Evolutionary conservation across 2,797 vertebrate genomes (phyloP).

Genomic region (Sternotherus odoratus): DNA sequence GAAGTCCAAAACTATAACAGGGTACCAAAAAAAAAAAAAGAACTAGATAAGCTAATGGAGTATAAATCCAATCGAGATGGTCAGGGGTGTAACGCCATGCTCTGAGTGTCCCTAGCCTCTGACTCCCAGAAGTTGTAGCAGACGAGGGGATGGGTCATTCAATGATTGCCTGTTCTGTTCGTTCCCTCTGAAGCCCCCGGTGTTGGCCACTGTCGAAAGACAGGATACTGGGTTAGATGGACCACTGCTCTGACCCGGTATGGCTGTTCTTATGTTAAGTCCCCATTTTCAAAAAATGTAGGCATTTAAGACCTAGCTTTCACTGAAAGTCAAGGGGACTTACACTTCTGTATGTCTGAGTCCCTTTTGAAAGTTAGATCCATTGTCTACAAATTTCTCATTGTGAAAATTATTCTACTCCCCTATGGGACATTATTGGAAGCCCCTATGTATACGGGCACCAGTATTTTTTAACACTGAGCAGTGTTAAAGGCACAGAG

Average conservation of each 20-base stretch:
- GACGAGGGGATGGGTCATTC: neutral
- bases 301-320: neutral
- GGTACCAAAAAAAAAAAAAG: neutral
- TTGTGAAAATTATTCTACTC: neutral
- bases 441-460: neutral
- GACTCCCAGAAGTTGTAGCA: neutral
- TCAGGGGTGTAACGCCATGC: neutral
- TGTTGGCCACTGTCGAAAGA: neutral
- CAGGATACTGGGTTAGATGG: neutral
- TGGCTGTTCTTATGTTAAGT: neutral
- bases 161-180: neutral
- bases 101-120: neutral
- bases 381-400: too few relatives aligned
- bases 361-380: neutral
- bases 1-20: neutral
- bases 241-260: neutral
- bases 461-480: neutral
- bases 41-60: neutral
- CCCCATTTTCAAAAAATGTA: neutral
- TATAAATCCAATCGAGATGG: neutral
- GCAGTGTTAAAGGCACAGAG: neutral
- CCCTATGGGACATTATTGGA: neutral
- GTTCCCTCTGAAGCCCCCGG: neutral
- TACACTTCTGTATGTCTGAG: neutral
- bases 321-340: neutral